These are phyloP conservation scores for Zingel zingel DNA, from an alignment of 2,113 vertebrate species.

Conservation along the genomic window DNA sequence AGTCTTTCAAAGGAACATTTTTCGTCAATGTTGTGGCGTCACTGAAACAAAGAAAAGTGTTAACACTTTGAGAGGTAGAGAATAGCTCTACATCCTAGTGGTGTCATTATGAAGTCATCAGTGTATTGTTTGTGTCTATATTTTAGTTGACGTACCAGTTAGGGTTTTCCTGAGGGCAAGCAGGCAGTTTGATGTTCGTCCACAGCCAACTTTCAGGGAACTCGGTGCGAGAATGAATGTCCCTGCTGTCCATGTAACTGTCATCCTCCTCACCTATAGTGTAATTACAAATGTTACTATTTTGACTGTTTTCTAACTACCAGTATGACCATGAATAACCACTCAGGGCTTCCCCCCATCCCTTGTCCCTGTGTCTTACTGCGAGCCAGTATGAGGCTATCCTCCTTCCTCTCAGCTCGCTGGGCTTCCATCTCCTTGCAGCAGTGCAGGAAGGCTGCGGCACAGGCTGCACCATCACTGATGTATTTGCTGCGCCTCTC, in stretches of 20 bases:
- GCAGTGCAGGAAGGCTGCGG: constrained; percentile 87
- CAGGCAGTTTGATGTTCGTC: constrained; percentile 60
- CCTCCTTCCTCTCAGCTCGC: constrained; percentile 34
- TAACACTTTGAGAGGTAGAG: background rate
- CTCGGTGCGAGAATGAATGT: constrained; percentile 64
- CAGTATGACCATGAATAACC: background rate
- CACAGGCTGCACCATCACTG: constrained; percentile 73
- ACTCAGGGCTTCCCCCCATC: too few relatives aligned
- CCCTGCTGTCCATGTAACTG: constrained; percentile 63
- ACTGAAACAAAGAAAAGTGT: constrained; percentile 52
- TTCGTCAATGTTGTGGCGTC: background rate
- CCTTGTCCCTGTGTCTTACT: constrained; percentile 67
- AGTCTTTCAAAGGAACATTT: constrained; percentile 84
- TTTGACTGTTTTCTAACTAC: background rate
- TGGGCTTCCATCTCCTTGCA: constrained; percentile 74
- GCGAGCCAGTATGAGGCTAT: constrained; percentile 59
- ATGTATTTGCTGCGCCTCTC: constrained; percentile 81
- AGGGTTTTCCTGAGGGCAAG: background rate
- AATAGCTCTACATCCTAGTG: too few relatives aligned
- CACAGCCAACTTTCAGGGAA: constrained; percentile 85
- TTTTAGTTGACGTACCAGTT: constrained; percentile 66
- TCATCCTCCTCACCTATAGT: constrained; percentile 67
- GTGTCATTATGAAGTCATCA: background rate
- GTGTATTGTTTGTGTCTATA: background rate
- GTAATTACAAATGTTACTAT: background rate